A percentile compares a stretch with the other conserved stretches of the same genome.
Conservation (phyloP, 2,797 vertebrate genomes). For the Acanthis flammea region DNA sequence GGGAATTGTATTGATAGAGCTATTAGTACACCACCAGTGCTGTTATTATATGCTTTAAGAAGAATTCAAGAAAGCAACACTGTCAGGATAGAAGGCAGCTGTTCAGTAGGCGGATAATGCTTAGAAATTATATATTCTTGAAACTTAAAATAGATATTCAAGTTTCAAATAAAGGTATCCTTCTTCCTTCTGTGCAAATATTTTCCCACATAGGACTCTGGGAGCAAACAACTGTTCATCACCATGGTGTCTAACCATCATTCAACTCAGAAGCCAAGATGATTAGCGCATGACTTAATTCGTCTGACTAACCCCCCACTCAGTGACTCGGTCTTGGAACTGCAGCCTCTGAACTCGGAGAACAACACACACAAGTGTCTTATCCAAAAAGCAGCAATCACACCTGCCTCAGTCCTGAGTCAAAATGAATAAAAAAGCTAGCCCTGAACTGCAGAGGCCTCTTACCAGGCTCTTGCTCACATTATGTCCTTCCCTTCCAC, state of each 20-base stretch:
- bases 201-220: slow-evolving; percentile 14
- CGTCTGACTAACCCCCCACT: background rate
- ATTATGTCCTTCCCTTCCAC: background rate
- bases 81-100: slow-evolving; percentile 45
- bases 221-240: slow-evolving; percentile 2
- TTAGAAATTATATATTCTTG: slow-evolving; percentile 49
- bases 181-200: slow-evolving; percentile 42
- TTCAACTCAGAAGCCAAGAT: background rate
- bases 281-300: background rate
- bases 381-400: background rate
- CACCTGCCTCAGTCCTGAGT: background rate
- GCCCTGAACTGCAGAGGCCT: background rate
- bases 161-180: slow-evolving; percentile 52
- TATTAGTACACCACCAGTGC: background rate
- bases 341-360: background rate
- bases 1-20: slow-evolving; percentile 1
- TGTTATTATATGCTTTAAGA: background rate
- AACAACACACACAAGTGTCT: background rate
- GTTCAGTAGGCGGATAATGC: slow-evolving; percentile 62
- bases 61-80: slow-evolving; percentile 7
- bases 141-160: slow-evolving; percentile 59
- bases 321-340: background rate
- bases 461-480: background rate
- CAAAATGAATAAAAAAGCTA: background rate
- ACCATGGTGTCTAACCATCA: background rate